Conservation (phyloP, 2,888 invertebrate species). For the Globia sparganii region DNA sequence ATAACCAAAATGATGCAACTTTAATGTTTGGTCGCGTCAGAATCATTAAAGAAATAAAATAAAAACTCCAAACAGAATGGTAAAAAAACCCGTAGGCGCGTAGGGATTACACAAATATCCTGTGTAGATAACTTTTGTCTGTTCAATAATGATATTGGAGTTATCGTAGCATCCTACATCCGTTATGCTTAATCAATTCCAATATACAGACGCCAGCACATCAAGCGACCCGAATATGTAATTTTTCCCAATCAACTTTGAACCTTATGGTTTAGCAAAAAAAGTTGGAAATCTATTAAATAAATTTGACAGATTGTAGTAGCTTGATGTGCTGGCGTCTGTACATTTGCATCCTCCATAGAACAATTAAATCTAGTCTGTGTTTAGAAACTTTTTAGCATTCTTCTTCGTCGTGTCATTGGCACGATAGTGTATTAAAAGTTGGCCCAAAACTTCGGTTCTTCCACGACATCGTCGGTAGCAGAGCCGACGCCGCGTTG, state of each 20-base stretch:
- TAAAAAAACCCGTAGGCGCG: background rate
- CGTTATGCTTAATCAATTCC: background rate
- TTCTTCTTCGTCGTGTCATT: background rate
- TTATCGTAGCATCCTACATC: background rate
- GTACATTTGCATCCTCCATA: background rate
- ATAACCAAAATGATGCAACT: background rate
- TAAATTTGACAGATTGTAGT: too few species aligned
- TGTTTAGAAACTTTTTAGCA: background rate
- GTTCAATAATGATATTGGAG: conserved; percentile 11
- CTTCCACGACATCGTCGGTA: background rate
- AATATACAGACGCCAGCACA: too few species aligned
- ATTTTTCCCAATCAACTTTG: too few species aligned
- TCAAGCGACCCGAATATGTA: too few species aligned
- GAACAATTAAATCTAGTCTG: too few species aligned
- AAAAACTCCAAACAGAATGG: background rate
- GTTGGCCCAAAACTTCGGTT: background rate
- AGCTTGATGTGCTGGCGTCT: too few species aligned
- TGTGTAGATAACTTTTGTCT: background rate
- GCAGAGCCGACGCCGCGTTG: background rate
- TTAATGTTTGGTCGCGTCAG: background rate
- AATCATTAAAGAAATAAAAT: background rate
- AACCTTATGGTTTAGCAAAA: too few species aligned
- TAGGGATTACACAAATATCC: background rate
- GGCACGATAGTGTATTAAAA: background rate
- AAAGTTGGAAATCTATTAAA: too few species aligned